phyloP scores from a whole-genome alignment of 2,797 vertebrate genomes.

The Vireo griseus region DNA sequence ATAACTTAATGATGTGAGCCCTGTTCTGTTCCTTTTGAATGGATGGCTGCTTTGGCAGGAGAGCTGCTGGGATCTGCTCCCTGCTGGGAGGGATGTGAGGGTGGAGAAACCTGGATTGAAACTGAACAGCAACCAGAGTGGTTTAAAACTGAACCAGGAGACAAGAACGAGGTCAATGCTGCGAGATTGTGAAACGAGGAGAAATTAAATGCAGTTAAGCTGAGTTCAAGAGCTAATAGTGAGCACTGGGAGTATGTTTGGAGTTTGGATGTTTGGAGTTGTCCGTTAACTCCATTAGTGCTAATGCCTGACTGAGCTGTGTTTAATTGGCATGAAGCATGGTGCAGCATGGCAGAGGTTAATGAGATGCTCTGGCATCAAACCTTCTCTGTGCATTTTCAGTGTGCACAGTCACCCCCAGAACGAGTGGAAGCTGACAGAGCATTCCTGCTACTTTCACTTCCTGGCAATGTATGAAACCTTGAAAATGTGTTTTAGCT shows the following conservation, averaged over 20 bases:
- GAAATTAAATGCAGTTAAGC: not conserved
- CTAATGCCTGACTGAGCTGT: not conserved
- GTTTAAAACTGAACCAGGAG: not conserved
- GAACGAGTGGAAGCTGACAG: not conserved
- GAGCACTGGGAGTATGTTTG: not conserved
- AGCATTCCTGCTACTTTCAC: not conserved
- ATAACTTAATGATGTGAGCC: slow-evolving; percentile 42
- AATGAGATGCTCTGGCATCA: not conserved
- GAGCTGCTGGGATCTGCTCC: slow-evolving; percentile 37
- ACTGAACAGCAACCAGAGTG: not conserved
- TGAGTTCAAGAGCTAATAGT: not conserved
- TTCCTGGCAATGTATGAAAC: not conserved
- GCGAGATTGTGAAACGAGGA: not conserved
- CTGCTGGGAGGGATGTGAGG: not conserved
- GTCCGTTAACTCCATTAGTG: not conserved
- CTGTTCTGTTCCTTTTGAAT: slow-evolving; percentile 44
- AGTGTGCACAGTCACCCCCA: not conserved
- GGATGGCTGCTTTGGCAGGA: slow-evolving; percentile 38
- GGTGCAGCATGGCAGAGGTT: not conserved
- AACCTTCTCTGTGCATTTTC: not conserved
- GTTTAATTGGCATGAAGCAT: not conserved
- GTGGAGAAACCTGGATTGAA: not conserved
- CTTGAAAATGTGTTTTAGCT: slow-evolving; percentile 17
- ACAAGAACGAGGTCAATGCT: not conserved
- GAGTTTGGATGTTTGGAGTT: not conserved